Conservation (phyloP, 2,113 vertebrate genomes). For the Poeciliopsis prolifica region DNA sequence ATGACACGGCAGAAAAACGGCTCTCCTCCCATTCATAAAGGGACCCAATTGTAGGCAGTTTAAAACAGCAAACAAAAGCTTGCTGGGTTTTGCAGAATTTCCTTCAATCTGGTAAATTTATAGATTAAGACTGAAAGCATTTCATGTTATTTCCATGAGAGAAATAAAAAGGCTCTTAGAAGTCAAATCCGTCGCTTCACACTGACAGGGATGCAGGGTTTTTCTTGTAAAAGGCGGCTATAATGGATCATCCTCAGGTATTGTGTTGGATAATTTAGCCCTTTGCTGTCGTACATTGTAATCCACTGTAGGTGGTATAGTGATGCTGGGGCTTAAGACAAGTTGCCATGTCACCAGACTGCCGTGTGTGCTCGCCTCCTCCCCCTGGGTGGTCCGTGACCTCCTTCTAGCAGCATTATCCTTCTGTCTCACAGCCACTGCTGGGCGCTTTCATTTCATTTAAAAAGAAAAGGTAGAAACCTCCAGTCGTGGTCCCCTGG, state of each 20-base stretch:
- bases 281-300: slow-evolving; percentile 59
- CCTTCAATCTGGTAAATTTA: slow-evolving; percentile 37
- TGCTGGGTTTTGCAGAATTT: slow-evolving; percentile 22
- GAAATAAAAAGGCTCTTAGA: slow-evolving; percentile 37
- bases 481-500: neutral
- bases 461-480: neutral
- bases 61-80: slow-evolving; percentile 13
- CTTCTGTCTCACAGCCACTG: slow-evolving; percentile 32
- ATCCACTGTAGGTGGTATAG: slow-evolving; percentile 74
- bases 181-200: slow-evolving; percentile 51
- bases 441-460: slow-evolving; percentile 6
- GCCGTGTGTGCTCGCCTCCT: slow-evolving; percentile 44
- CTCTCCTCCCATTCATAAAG: slow-evolving; percentile 44
- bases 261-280: slow-evolving; percentile 56
- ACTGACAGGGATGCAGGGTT: slow-evolving; percentile 44
- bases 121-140: slow-evolving; percentile 43
- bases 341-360: slow-evolving; percentile 75
- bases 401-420: slow-evolving; percentile 68
- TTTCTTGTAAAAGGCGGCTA: slow-evolving; percentile 45
- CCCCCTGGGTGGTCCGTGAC: slow-evolving; percentile 70
- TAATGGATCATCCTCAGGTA: slow-evolving; percentile 59
- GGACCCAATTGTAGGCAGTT: slow-evolving; percentile 10
- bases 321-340: slow-evolving; percentile 58
- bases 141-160: slow-evolving; percentile 42
- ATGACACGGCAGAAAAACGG: slow-evolving; percentile 46